phyloP scores from a whole-genome alignment of 92 coral and sea anemone species.

The Hydrozoanthus gracilis region DNA sequence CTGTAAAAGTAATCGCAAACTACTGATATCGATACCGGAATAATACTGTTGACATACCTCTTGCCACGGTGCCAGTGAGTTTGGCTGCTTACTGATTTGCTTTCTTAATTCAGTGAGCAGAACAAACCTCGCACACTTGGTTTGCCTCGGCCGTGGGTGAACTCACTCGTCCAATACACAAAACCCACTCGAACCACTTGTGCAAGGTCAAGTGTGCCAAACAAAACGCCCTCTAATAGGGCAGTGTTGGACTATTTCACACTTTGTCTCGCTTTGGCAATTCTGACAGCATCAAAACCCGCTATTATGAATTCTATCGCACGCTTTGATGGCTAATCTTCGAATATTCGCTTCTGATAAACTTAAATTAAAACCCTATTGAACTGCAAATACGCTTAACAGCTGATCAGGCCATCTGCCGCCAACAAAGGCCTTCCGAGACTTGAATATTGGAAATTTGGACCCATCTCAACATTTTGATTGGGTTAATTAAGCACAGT shows the following conservation, averaged over 20 bases:
- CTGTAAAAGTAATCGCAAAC: background rate
- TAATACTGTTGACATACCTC: constrained; percentile 19
- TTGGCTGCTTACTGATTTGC: background rate
- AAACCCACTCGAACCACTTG: constrained; percentile 28
- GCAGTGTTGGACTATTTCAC: constrained; percentile 36
- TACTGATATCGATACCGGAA: background rate
- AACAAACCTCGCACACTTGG: background rate
- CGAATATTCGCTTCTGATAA: constrained; percentile 73
- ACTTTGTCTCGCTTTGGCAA: constrained; percentile 58
- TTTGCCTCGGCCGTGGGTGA: background rate
- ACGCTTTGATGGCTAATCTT: constrained; percentile 71
- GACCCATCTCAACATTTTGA: constrained; percentile 90
- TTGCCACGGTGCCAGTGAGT: constrained; percentile 2
- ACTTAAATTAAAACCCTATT: constrained; percentile 80
- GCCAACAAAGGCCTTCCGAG: constrained; percentile 89
- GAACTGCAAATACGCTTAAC: constrained; percentile 79
- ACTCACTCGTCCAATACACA: constrained; percentile 11
- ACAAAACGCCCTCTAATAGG: constrained; percentile 46
- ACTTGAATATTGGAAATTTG: constrained; percentile 89
- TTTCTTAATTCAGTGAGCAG: constrained; percentile 13
- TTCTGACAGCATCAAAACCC: constrained; percentile 45
- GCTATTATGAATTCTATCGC: constrained; percentile 67
- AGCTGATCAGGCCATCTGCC: constrained; percentile 94
- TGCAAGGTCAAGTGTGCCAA: constrained; percentile 77
- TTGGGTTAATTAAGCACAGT: constrained; percentile 99